Evolutionary conservation across 2,888 invertebrate genomes (phyloP), one percentile per base, ranked within the genome.

Genomic region (Andrena chrysosceles): DNA sequence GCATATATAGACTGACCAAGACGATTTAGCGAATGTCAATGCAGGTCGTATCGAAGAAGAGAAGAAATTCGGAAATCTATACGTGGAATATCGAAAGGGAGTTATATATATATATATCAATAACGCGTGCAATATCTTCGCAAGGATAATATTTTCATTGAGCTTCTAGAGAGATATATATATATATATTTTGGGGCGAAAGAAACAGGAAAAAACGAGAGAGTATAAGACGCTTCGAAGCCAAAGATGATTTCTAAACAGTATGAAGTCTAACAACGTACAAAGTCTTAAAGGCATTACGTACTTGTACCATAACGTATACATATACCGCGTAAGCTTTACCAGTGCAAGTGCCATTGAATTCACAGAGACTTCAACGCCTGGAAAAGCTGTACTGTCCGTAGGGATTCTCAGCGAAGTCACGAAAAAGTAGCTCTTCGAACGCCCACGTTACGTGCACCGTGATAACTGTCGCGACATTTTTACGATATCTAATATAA

Each of bases 201-300:
- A 26, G 31, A n/a, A 42, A 23, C 52, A n/a, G 20, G 16, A 68
- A 33, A 33, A 42, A 42, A 26, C 62, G 5, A 52, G 54, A 20
- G 49, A 26, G 29, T 64, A 35, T 77, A 72, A 77, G 79, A 81
- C 68, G 83, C 87, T 88, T 86, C 72, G 56, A 85, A 85, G 81
- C 81, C 82, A 85, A 87, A 87, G 87, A 82, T 67, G 68, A 76
- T 81, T 63, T 76, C 66, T 81, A 77, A 52, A 83, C 66, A 70
- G 75, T 83, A 81, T 77, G 72, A 69, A 69, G 31, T 56, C 48
- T 33, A 75, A 71, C 70, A 75, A 85, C 80, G 87, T 89, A 87
- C 82, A 88, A 87, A 88, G 67, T 75, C 69, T 85, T 72, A 48
- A 88, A 82, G 87, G 85, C 80, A 85, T 88, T 88, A 86, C 68